A percentile compares a stretch with the other conserved stretches of the same genome.
These are phyloP conservation scores for Tragelaphus eurycerus DNA, from an alignment of 2,797 vertebrate genomes.

Conservation along the genomic window DNA sequence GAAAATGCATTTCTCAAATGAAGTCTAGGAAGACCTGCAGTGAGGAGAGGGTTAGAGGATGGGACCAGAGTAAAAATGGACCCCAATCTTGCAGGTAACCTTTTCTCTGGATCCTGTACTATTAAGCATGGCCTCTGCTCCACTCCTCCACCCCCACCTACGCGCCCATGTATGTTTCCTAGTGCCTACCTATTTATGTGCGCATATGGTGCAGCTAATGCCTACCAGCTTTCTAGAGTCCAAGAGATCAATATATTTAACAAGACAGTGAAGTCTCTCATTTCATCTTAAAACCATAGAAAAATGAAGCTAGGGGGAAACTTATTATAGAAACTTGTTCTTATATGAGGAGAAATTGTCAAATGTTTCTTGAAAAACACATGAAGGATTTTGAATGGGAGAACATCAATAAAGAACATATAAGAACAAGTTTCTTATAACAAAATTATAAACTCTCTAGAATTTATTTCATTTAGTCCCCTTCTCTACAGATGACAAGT, in stretches of 20 bases:
- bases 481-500: not conserved
- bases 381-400: too few relatives aligned
- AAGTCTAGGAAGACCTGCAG: slow-evolving; percentile 45
- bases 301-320: not conserved
- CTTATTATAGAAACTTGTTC: too few relatives aligned
- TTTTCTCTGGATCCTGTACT: not conserved
- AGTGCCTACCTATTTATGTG: not conserved
- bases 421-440: too few relatives aligned
- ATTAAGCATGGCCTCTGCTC: accelerated
- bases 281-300: not conserved
- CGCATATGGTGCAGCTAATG: not conserved
- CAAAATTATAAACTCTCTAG: not conserved
- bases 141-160: accelerated
- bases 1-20: slow-evolving; percentile 48
- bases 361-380: too few relatives aligned
- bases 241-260: not conserved
- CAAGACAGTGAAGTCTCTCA: not conserved
- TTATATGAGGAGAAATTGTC: too few relatives aligned
- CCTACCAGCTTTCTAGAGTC: not conserved
- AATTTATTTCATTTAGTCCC: not conserved
- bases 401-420: too few relatives aligned
- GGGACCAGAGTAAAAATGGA: slow-evolving; percentile 28
- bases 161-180: not conserved
- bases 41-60: not conserved
- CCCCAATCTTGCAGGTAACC: not conserved